Percentiles rank a stretch among this genome's conserved stretches.
These are phyloP conservation scores for Gambusia holbrooki DNA, from an alignment of 2,113 vertebrate genomes.

Conservation along the genomic window DNA sequence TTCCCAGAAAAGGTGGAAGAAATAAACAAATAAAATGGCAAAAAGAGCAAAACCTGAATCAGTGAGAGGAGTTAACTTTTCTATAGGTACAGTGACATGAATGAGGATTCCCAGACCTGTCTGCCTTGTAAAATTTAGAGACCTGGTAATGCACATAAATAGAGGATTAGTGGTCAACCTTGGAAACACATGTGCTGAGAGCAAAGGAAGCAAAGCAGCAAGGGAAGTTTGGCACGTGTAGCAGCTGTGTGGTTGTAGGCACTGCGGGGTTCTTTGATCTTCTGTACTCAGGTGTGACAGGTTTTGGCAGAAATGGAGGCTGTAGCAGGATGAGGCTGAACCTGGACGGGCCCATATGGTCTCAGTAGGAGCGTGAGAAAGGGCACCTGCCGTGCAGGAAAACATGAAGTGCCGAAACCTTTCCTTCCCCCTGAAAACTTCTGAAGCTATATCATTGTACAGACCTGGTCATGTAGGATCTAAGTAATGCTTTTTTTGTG, in stretches of 20 bases:
- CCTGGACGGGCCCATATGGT: constrained; percentile 70
- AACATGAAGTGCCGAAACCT: constrained; percentile 46
- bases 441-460: constrained; percentile 13
- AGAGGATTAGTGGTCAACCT: constrained; percentile 75
- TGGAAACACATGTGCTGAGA: constrained; percentile 75
- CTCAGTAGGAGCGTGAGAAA: constrained; percentile 74
- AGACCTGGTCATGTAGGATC: constrained; percentile 18
- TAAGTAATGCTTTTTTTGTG: constrained; percentile 1
- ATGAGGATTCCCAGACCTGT: constrained; percentile 65
- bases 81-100: constrained; percentile 46
- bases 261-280: constrained; percentile 75
- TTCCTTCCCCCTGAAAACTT: constrained; percentile 44
- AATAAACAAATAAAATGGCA: constrained; percentile 23
- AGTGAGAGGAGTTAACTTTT: constrained; percentile 44
- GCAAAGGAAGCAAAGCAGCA: constrained; percentile 59
- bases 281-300: constrained; percentile 78
- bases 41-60: constrained; percentile 40
- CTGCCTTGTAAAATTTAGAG: constrained; percentile 53
- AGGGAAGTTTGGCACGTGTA: constrained; percentile 73
- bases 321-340: constrained; percentile 46
- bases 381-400: constrained; percentile 65
- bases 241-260: constrained; percentile 73
- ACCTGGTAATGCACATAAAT: constrained; percentile 65
- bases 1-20: constrained; percentile 51
- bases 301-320: constrained; percentile 62